Base-by-base conservation (phyloP, 2,888 invertebrate genomes). In the Hydriomena furcata region DNA sequence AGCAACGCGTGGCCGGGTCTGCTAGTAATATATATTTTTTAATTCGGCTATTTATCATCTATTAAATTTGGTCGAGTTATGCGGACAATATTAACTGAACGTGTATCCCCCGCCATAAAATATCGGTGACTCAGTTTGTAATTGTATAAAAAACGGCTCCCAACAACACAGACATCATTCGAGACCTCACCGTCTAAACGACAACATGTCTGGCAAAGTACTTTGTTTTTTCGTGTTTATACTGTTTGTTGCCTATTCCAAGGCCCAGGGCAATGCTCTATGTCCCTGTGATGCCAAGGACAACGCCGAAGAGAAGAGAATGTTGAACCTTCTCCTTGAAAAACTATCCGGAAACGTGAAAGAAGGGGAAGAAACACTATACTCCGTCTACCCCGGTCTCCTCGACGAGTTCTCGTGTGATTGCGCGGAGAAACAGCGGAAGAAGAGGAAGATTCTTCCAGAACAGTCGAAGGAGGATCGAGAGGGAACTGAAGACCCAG, bases 131-230 rank as follows among this genome's bases (percentile, higher is more conserved):
- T 41, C 34, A 34, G 20, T 7, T 8, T 13, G 1, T n/a, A 34
- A 17, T 27, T 8, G 10, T n/a, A 24, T 25, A 36, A 37, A 46
- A 10, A 38, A 20, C 5, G 17, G 4, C 7, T 5, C 2, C 6
- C 6, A 0, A 10, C 7, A 13, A n/a, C 3, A 13, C 7, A n/a
- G n/a, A 1, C 13, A 20, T 56, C 70, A 71, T 59, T 71, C 61
- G 36, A 57, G 27, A 17, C 38, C 13, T 23, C 17, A 42, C 12
- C 31, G 17, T 46, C 55, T 25, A 31, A 25, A 34, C 24, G 55
- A 21, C n/a, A 66, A 66, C 54, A 71, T 71, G 73, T 57, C 61
- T 28, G 38, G 13, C 28, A 67, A 69, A 57, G 6, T 59, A 17
- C 2, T 3, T 4, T 3, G 2, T 2, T n/a, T 66, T n/a, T 1